Base-by-base conservation (phyloP, 2,888 invertebrate species). In the Sacculina carcini region DNA sequence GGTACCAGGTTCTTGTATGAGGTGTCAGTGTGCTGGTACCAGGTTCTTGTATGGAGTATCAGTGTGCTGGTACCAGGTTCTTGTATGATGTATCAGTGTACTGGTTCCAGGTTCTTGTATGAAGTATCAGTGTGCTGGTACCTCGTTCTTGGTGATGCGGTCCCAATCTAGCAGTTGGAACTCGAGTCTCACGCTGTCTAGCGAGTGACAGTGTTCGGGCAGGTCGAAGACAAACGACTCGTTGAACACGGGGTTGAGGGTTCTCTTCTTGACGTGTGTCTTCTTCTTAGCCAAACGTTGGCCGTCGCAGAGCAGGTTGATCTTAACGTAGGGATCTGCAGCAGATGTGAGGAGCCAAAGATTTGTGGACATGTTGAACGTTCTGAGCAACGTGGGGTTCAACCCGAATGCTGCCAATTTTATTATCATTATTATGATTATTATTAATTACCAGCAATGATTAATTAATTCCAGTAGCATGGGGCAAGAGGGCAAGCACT, bases 211-310 rank as follows among this genome's bases (percentile, higher is more conserved):
- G 51, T 74, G 74, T 31, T 60, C 65, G 19, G 89, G 92, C 58
- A 96, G 84, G 62, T 96, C 94, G 65, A 96, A 96, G 51, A 90
- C 85, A 68, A 98, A 94, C 51, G 90, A 90, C 69, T 98, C 96
- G 71, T 98, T 98, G 73, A 92, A 98, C 52, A 98, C 92, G 1
- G 96, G 98, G 70, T 89, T 90, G 60, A 92, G 71, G 1, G 96
- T 96, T 52, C 92, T 76, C 67, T 92, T 96, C 74, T 94, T 94
- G 48, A 96, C 92, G 66, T 94, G 94, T 0, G 96, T 96, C 73
- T 96, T 94, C 75, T 94, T 94, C 73, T 96, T 98, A 48, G 90
- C 87, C 61, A 96, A 85, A 57, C 94, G 78, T 65, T 94, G 92
- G n/a, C 87, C 86, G 68, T 96, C 90, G 70, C 84, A 90, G 51